phyloP scores from a whole-genome alignment of 2,797 vertebrate species.

The Pogoniulus pusillus region DNA sequence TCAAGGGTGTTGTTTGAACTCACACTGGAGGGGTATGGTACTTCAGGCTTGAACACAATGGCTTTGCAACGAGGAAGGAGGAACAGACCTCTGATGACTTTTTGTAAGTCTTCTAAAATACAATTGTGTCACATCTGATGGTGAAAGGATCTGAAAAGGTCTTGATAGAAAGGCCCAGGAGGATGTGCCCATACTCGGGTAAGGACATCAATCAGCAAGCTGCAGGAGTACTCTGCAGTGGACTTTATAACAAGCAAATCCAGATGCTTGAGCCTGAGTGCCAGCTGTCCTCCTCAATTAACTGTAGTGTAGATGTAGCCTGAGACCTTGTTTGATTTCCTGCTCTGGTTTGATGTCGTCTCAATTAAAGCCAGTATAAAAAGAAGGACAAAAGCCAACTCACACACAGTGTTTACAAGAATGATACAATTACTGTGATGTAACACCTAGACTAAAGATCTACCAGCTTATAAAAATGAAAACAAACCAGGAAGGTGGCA shows the following conservation, averaged over 20 bases:
- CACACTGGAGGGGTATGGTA: not conserved
- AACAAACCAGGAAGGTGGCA: not conserved
- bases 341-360: not conserved
- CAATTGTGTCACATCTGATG: not conserved
- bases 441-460: not conserved
- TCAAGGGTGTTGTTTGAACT: not conserved
- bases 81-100: not conserved
- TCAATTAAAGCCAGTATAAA: not conserved
- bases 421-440: not conserved
- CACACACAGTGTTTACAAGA: not conserved
- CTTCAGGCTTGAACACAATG: not conserved
- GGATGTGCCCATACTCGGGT: not conserved
- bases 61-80: not conserved
- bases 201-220: accelerated
- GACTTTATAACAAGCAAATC: not conserved
- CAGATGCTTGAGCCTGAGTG: not conserved
- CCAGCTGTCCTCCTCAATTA: not conserved
- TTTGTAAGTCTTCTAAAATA: not conserved
- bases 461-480: not conserved
- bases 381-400: not conserved
- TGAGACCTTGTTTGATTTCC: slow-evolving; percentile 2
- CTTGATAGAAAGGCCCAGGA: not conserved
- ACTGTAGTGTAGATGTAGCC: not conserved
- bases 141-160: not conserved
- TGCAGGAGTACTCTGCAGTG: not conserved